Conservation (phyloP, 2,888 invertebrate genomes). For the Plagodis pulveraria region DNA sequence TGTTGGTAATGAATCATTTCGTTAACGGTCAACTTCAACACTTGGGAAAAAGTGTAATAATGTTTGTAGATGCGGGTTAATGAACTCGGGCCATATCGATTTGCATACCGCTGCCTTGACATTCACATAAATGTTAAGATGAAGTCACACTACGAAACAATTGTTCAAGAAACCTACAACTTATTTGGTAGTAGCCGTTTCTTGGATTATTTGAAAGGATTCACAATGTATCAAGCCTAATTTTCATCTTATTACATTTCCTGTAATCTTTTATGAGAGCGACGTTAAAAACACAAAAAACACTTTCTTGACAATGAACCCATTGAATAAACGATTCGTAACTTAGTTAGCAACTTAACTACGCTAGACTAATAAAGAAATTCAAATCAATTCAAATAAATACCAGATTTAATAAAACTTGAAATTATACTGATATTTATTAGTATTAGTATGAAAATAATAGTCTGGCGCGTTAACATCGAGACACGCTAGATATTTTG, state of each 20-base stretch:
- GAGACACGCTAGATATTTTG: constrained; percentile 28
- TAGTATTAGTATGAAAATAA: constrained; percentile 28
- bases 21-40: constrained; percentile 74
- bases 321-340: constrained; percentile 38
- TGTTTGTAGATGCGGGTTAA: constrained; percentile 58
- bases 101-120: constrained; percentile 63
- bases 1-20: constrained; percentile 80
- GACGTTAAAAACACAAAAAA: no score
- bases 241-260: no score
- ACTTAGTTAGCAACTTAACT: constrained; percentile 20
- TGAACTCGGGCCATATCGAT: constrained; percentile 53
- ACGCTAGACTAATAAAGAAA: background rate
- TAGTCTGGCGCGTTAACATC: constrained; percentile 26
- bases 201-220: no score
- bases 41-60: constrained; percentile 66
- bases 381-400: constrained; percentile 34
- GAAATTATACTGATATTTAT: constrained; percentile 30
- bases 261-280: no score
- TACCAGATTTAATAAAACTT: constrained; percentile 28
- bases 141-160: constrained; percentile 24
- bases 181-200: no score
- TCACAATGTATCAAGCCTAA: no score
- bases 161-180: constrained; percentile 1
- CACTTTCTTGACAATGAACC: constrained; percentile 17
- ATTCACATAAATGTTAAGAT: constrained; percentile 33